phyloP scores from a whole-genome alignment of 2,113 vertebrate species.

The Gasterosteus aculeatus region DNA sequence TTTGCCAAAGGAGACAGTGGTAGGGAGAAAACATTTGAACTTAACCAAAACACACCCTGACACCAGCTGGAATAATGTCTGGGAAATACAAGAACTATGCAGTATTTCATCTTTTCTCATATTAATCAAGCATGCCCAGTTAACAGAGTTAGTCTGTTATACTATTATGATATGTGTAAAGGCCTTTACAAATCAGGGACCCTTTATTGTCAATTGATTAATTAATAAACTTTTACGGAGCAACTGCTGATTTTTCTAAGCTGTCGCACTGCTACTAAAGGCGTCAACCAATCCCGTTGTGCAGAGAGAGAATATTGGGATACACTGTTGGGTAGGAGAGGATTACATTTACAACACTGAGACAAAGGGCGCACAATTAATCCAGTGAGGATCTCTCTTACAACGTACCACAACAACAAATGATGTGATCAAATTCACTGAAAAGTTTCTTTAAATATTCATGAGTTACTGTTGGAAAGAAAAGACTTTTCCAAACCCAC shows the following conservation, averaged over 20 bases:
- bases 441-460: neutral
- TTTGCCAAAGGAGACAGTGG: conserved; percentile 32
- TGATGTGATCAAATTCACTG: neutral
- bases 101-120: neutral
- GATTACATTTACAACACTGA: neutral
- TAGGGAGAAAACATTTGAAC: conserved; percentile 30
- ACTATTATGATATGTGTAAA: neutral
- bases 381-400: neutral
- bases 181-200: neutral
- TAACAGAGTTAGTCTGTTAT: neutral
- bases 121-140: neutral
- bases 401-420: neutral
- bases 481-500: neutral
- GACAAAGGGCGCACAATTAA: neutral
- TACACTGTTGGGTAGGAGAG: neutral
- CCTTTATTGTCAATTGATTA: neutral
- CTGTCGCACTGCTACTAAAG: neutral
- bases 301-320: neutral
- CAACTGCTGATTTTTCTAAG: neutral
- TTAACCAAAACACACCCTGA: conserved; percentile 17
- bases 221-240: neutral
- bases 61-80: neutral
- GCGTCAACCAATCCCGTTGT: neutral
- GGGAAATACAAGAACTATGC: neutral
- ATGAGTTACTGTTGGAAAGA: neutral